phyloP scores from a whole-genome alignment of 53 echinoderm and acorn worm species.

The Astropecten irregularis region DNA sequence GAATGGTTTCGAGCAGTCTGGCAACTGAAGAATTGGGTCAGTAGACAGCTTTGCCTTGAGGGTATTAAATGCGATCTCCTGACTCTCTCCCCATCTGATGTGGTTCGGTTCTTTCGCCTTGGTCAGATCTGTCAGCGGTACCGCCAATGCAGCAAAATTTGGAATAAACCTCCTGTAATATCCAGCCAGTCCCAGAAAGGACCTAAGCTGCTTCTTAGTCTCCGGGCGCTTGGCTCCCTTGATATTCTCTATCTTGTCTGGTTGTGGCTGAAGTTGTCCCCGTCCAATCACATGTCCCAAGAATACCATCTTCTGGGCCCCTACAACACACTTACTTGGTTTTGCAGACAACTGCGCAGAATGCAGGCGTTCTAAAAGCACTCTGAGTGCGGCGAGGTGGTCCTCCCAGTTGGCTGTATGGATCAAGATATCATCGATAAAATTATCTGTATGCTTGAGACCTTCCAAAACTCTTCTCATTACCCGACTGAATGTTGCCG shows the following conservation, averaged over 20 bases:
- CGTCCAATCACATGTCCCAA: slow-evolving; percentile 29
- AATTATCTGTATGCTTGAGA: slow-evolving; percentile 21
- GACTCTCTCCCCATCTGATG: neutral
- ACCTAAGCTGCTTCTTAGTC: slow-evolving; percentile 36
- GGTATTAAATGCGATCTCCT: neutral
- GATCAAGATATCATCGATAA: slow-evolving; percentile 50
- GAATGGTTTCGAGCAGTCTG: slow-evolving; percentile 19
- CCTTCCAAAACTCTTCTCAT: slow-evolving; percentile 42
- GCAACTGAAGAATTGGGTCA: slow-evolving; percentile 2
- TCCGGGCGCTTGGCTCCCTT: slow-evolving; percentile 29
- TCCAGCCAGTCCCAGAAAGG: slow-evolving; percentile 33
- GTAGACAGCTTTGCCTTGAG: neutral
- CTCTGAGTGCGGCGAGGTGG: neutral
- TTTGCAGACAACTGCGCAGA: slow-evolving; percentile 17
- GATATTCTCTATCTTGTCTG: slow-evolving; percentile 20
- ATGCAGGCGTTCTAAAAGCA: neutral
- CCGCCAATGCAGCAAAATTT: slow-evolving; percentile 35
- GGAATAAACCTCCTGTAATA: slow-evolving; percentile 48
- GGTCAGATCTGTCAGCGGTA: slow-evolving; percentile 24
- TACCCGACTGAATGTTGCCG: slow-evolving; percentile 54
- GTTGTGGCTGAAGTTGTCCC: slow-evolving; percentile 12
- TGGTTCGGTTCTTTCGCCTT: neutral
- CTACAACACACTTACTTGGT: slow-evolving; percentile 36
- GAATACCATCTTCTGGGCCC: slow-evolving; percentile 1
- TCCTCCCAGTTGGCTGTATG: slow-evolving; percentile 46